phyloP scores from a whole-genome alignment of 2,797 vertebrate genomes.

The Siniperca scherzeri region DNA sequence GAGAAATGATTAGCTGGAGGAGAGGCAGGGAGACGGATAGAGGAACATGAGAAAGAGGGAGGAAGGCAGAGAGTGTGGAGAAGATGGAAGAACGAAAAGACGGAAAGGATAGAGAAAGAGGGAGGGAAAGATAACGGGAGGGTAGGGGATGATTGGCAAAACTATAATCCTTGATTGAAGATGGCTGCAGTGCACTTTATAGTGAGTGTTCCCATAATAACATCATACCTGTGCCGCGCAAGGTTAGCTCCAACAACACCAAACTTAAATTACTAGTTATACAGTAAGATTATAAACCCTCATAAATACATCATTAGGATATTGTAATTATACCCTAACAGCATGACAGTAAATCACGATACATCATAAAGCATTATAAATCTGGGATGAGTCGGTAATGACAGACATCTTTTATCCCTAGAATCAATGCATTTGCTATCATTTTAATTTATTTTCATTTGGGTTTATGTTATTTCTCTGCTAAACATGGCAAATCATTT shows the following conservation, averaged over 20 bases:
- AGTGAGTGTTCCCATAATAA: conserved; percentile 30
- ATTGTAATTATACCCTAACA: conserved; percentile 24
- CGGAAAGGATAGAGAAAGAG: neutral
- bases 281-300: conserved; percentile 35
- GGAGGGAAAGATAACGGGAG: conserved; percentile 37
- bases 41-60: conserved; percentile 51
- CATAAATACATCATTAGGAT: conserved; percentile 4
- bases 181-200: conserved; percentile 40
- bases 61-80: neutral
- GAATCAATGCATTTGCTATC: neutral
- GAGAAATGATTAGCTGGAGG: conserved; percentile 75
- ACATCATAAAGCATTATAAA: conserved; percentile 33
- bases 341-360: conserved; percentile 24
- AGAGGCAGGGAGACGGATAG: conserved; percentile 67
- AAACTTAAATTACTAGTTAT: conserved; percentile 32
- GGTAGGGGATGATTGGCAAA: conserved; percentile 49
- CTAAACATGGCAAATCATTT: conserved; percentile 13
- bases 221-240: conserved; percentile 38
- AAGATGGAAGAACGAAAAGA: neutral
- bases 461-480: neutral
- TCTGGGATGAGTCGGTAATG: conserved; percentile 21
- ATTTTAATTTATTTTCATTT: conserved; percentile 9
- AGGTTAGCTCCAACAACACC: conserved; percentile 57
- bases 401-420: neutral
- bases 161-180: conserved; percentile 58